phyloP scores from a whole-genome alignment of 2,113 vertebrate species.

The Orycteropus afer region DNA sequence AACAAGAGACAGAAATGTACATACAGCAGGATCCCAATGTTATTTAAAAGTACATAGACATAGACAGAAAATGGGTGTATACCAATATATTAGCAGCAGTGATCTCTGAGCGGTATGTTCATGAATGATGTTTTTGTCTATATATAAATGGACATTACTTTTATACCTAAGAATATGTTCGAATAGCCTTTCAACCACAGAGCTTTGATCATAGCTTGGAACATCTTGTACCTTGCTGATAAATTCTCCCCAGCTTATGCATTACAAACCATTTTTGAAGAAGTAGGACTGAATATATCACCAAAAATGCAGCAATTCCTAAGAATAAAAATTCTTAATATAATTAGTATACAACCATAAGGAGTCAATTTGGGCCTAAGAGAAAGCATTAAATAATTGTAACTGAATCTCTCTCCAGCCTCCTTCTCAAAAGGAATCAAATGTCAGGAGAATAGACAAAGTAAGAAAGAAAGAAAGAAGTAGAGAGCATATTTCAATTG shows the following conservation, averaged over 20 bases:
- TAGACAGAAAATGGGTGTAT: background rate
- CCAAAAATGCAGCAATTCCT: background rate
- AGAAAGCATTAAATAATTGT: slow-evolving; percentile 39
- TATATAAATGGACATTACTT: background rate
- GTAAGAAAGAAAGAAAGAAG: background rate
- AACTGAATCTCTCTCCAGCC: background rate
- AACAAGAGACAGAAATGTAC: background rate
- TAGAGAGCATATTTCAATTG: background rate
- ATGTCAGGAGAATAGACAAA: slow-evolving; percentile 6
- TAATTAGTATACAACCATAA: background rate
- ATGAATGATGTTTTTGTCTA: background rate
- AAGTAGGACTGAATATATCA: background rate
- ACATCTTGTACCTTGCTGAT: background rate
- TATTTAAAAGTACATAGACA: background rate
- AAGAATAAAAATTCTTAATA: slow-evolving; percentile 55
- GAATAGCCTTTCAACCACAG: background rate
- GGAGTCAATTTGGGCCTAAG: slow-evolving; percentile 32
- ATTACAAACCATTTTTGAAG: background rate
- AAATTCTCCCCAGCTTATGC: background rate
- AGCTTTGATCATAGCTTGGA: background rate
- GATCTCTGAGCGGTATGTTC: background rate
- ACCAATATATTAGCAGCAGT: background rate
- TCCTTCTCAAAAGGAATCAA: background rate
- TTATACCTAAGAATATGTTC: background rate
- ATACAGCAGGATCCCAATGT: background rate